Conservation (phyloP, 2,888 invertebrate genomes). For the Macrosiphum euphorbiae region DNA sequence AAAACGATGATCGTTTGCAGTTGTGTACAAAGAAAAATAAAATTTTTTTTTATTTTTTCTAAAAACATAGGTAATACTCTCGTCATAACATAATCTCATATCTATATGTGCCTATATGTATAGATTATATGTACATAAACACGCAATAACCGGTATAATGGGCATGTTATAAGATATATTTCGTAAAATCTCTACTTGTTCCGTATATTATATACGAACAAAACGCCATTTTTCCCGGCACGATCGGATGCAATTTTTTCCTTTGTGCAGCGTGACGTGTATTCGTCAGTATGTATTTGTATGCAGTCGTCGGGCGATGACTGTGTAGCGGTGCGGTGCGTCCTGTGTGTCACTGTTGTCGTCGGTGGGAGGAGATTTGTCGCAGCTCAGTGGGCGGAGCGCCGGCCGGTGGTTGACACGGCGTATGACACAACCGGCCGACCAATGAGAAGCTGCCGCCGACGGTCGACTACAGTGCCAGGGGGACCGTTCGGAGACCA, state of each 20-base stretch:
- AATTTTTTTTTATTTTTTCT: not conserved
- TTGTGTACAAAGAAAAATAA: not conserved
- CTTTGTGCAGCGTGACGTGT: not conserved
- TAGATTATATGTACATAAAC: not conserved
- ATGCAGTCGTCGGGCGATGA: not conserved
- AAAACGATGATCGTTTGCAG: conserved; percentile 43
- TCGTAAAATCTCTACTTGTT: not conserved
- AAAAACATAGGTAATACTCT: not conserved
- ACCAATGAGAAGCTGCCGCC: conserved; percentile 25
- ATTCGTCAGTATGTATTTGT: not conserved
- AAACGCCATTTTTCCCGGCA: not conserved
- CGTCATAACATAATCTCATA: not conserved
- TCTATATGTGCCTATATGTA: not conserved
- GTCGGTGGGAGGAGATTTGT: conserved; percentile 53
- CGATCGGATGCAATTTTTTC: not conserved
- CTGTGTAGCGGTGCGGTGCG: not conserved
- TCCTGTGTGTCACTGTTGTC: conserved; percentile 13
- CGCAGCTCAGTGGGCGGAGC: conserved; percentile 45
- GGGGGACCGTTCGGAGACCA: conserved; percentile 22
- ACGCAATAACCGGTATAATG: not conserved
- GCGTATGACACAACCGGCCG: conserved; percentile 45
- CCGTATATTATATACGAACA: not conserved
- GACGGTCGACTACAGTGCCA: not conserved
- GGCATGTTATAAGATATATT: not conserved
- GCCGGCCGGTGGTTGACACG: conserved; percentile 45